These are phyloP conservation scores for Marmota monax DNA, from an alignment of 2,113 vertebrate genomes.

Conservation along the genomic window DNA sequence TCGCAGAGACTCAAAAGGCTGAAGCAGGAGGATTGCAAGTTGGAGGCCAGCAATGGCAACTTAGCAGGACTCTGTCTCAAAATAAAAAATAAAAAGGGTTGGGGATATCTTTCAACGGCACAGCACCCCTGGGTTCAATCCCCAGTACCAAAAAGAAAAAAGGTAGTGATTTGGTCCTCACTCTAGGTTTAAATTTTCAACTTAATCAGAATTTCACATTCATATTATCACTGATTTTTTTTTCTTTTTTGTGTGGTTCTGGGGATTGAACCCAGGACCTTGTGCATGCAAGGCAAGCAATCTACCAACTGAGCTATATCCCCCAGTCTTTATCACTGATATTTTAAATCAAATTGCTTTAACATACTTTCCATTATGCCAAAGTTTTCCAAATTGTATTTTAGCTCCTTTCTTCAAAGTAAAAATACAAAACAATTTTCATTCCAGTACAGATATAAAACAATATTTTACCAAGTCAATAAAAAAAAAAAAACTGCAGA, in stretches of 20 bases:
- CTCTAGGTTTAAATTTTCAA: slow-evolving; percentile 46
- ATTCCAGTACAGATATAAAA: not conserved
- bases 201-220: not conserved
- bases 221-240: not conserved
- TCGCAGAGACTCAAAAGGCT: not conserved
- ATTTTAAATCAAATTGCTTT: not conserved
- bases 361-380: not conserved
- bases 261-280: too few relatives aligned
- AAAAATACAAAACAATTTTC: slow-evolving; percentile 41
- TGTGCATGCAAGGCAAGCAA: too few relatives aligned
- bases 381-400: slow-evolving; percentile 56
- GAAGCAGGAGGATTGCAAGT: not conserved
- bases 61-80: not conserved
- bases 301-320: too few relatives aligned
- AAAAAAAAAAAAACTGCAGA: slow-evolving; percentile 21
- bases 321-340: not conserved
- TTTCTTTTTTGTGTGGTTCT: too few relatives aligned
- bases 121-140: not conserved
- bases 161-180: not conserved
- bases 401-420: slow-evolving; percentile 56
- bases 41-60: not conserved
- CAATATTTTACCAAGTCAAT: slow-evolving; percentile 40
- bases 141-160: not conserved
- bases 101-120: not conserved
- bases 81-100: not conserved